Percentiles rank a stretch among this genome's conserved stretches.
Conservation (phyloP, 2,113 vertebrate genomes). For the Gavia stellata region DNA sequence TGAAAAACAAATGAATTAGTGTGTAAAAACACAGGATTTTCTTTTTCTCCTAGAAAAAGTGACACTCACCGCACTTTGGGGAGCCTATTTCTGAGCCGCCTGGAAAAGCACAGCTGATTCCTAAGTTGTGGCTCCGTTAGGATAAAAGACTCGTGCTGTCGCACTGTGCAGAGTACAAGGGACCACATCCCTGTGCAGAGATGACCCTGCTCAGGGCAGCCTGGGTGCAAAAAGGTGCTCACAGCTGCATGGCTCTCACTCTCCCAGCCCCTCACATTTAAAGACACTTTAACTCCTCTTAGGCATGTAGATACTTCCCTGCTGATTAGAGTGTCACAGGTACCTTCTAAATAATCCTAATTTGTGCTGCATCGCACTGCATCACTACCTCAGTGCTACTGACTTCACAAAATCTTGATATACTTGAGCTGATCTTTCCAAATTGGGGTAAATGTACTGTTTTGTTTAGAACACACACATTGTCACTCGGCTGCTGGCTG, state of each 20-base stretch:
- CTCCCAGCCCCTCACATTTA: neutral
- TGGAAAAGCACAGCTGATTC: neutral
- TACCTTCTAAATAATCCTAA: neutral
- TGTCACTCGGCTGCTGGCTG: neutral
- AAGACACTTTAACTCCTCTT: neutral
- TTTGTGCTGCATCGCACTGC: neutral
- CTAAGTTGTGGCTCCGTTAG: neutral
- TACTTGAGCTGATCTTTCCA: neutral
- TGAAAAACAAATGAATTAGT: neutral
- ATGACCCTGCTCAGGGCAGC: too few species aligned
- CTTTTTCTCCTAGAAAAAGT: neutral
- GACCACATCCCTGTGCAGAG: neutral
- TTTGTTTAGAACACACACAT: neutral
- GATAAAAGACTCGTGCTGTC: neutral
- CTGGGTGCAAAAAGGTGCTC: neutral
- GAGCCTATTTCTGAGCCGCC: neutral
- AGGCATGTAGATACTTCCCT: neutral
- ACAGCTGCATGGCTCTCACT: neutral
- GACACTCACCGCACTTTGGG: neutral
- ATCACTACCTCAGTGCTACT: neutral
- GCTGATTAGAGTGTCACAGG: neutral
- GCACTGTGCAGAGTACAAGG: fast-evolving
- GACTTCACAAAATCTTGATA: neutral
- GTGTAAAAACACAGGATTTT: neutral
- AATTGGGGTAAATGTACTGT: neutral